These are phyloP conservation scores for Pangasius larnaudii DNA, from an alignment of 2,797 vertebrate genomes.

Conservation along the genomic window DNA sequence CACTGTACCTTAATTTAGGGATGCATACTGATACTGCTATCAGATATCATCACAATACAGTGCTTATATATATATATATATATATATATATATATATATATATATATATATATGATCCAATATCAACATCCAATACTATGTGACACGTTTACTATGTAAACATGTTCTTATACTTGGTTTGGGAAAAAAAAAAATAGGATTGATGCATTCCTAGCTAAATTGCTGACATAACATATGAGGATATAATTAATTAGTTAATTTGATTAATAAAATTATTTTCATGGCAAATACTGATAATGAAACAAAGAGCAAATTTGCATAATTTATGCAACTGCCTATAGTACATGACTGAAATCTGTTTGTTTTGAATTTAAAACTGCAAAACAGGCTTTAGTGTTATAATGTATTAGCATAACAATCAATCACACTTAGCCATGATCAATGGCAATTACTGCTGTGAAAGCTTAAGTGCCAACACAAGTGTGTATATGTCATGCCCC, in stretches of 20 bases:
- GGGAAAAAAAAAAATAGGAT: neutral
- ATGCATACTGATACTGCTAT: neutral
- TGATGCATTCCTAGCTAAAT: neutral
- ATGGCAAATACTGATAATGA: no score
- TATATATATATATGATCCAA: no score
- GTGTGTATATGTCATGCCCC: neutral
- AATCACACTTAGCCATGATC: conserved; percentile 71
- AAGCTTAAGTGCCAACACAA: conserved; percentile 56
- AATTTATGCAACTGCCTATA: no score
- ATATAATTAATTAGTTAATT: no score
- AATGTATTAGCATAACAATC: conserved; percentile 68
- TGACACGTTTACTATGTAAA: neutral
- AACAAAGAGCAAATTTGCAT: no score
- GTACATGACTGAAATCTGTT: neutral
- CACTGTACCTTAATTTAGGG: neutral
- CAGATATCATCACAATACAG: neutral
- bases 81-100: no score
- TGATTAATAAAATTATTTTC: neutral
- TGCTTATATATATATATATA: neutral
- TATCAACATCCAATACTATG: neutral
- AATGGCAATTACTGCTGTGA: conserved; percentile 67
- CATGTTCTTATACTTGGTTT: neutral
- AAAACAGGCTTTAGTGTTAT: conserved; percentile 56
- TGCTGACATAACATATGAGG: neutral
- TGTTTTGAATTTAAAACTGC: neutral